Evolutionary conservation across 2,113 vertebrate species (phyloP), one percentile per base, ranked within the genome.

Genomic region (Sceloporus tristichus): DNA sequence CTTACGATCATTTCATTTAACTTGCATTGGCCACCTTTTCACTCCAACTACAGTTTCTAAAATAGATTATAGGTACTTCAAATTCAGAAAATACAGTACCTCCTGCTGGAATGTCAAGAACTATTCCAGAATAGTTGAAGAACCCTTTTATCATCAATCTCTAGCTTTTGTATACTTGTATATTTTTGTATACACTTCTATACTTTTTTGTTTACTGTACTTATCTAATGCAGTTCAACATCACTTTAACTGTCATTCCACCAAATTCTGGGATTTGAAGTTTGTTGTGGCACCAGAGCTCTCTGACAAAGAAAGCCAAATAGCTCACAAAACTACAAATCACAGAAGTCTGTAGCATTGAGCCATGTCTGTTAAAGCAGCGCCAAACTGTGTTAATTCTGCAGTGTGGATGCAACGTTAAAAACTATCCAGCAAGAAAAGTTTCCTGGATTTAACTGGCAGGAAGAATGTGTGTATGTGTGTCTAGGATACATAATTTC

Each of bases 381-480:
- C 2, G 42, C 6, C 42, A 48, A 48, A 48, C 42, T 48, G 42
- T 48, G 42, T 48, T 48, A 48, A 48, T 48, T 48, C 42, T 48
- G 42, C 42, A 48, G 42, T 2, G 42, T 48, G 3, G 42, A 48
- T 48, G 42, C 42, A 48, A 48, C 42, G 4, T 48, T 48, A 13
- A 92, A 53, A 8, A 19, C 0, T 10, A 42, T 19, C 48, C 29
- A 75, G 13, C 16, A 62, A 62, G 16, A 59, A 62, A 13, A 62
- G 10, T 16, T 62, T 48, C 1, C 42, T 48, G 42, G 42, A 5
- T 18, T 79, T 74, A 29, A 56, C 6, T 75, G 34, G n/a, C 10
- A 53, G 59, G 38, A 1, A 27, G 34, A 81, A 76, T 59, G 0
- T 0, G 11, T 1, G 0, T 68, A 19, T 74, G 62, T 1, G 0